Base-by-base conservation (phyloP, 2,113 vertebrate genomes). In the Trematomus loennbergii region DNA sequence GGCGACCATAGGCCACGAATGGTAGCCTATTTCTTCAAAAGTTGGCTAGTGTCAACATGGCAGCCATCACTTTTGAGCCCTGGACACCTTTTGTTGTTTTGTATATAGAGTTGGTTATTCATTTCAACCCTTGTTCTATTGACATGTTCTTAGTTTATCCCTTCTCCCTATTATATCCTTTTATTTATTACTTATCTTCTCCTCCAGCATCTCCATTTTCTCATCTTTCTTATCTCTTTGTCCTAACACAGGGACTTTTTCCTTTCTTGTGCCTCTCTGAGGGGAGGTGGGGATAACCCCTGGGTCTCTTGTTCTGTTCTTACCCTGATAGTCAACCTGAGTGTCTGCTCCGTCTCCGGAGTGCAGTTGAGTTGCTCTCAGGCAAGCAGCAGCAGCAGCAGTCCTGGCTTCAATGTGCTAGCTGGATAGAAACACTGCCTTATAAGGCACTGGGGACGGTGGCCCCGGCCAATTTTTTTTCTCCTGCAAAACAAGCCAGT, bases 401-500 rank as follows among this genome's bases (percentile, higher is more conserved):
- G 75, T 73, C 76, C 77, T 53, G 17, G 85, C 78, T 81, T 87
- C 86, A 82, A 48, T 45, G 88, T 88, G 88, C 91, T 83, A 76
- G 89, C 86, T 80, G 90, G 88, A 90, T 80, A 95, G 93, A 96
- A 95, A 96, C 91, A 89, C 94, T 94, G 90, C 94, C 94, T 94
- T 95, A 95, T 95, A 96, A 94, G 95, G 95, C 88, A 87, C 93
- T 92, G 83, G 91, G 92, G 94, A 94, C 84, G 86, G 90, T 93
- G 89, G 92, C 94, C 89, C 85, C 81, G 66, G 92, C 86, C 89
- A 92, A 89, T 75, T 88, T 85, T 83, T 76, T 86, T 89, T 79
- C 48, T 15, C 77, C 59, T 90, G 83, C 88, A 91, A 90, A 89
- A 90, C 87, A 92, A 94, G 86, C 90, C 73, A 85, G 89, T 89